Evolutionary conservation across 2,113 vertebrate genomes (phyloP).

Genomic region (Gila orcuttii): DNA sequence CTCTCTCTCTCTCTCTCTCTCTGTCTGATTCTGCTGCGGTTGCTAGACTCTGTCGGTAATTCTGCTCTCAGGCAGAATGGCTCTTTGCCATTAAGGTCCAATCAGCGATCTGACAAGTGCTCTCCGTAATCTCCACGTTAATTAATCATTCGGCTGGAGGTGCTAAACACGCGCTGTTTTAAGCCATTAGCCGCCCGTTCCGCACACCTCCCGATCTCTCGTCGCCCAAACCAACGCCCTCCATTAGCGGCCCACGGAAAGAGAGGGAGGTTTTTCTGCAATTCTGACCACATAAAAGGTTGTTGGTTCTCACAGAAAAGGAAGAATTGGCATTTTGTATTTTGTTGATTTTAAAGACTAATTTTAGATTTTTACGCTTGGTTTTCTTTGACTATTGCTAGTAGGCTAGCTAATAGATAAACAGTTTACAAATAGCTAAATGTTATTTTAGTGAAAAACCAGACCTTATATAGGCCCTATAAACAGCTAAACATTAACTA

Average conservation of each 20-base stretch:
- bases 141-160: constrained; percentile 58
- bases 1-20: constrained; percentile 31
- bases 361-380: not conserved
- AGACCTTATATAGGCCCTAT: not conserved
- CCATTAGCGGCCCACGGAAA: not conserved
- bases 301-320: not conserved
- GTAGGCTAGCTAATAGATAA: not conserved
- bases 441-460: not conserved
- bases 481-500: not conserved
- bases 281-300: not conserved
- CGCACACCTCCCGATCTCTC: constrained; percentile 43
- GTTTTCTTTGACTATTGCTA: not conserved
- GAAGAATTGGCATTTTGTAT: not conserved
- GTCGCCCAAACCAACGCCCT: constrained; percentile 40
- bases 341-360: not conserved
- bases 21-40: constrained; percentile 1
- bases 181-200: constrained; percentile 57
- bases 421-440: not conserved
- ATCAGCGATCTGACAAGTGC: constrained; percentile 54
- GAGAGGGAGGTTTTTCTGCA: not conserved
- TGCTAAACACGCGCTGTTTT: constrained; percentile 57
- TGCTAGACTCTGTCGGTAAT: constrained; percentile 32
- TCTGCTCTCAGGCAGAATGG: constrained; percentile 50
- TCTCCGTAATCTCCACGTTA: constrained; percentile 53
- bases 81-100: constrained; percentile 59